Percentiles rank a stretch among this genome's conserved stretches.
Conservation (phyloP, 2,113 vertebrate species). For the Strix aluco region DNA sequence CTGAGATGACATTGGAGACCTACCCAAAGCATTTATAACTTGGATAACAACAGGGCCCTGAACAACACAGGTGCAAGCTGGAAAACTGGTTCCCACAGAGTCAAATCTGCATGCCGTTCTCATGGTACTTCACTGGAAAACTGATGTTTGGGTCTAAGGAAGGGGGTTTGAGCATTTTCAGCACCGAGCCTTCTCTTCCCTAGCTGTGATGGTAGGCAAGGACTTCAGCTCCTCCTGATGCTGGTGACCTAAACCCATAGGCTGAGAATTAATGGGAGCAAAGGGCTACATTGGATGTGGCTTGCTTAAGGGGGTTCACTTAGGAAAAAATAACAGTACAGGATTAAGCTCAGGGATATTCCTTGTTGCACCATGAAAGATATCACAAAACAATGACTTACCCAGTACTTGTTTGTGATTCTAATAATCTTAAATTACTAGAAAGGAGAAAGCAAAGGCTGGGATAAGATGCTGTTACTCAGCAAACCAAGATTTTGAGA, state of each 20-base stretch:
- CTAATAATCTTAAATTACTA: background rate
- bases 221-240: background rate
- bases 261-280: background rate
- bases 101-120: background rate
- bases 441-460: background rate
- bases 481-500: background rate
- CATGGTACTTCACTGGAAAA: background rate
- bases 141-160: background rate
- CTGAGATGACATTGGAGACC: background rate
- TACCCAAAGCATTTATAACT: background rate
- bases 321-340: background rate
- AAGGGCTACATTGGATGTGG: background rate
- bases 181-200: background rate
- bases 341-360: background rate
- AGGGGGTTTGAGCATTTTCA: background rate
- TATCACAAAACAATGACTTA: background rate
- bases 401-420: background rate
- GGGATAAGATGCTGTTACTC: background rate
- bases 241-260: background rate
- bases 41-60: fast-evolving
- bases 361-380: background rate
- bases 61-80: background rate
- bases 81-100: background rate
- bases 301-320: background rate
- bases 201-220: background rate